Evolutionary conservation across 30 jellyfish, hydroid and myxozoan genomes (phyloP).

Genomic region (Nemopilema nomurai): DNA sequence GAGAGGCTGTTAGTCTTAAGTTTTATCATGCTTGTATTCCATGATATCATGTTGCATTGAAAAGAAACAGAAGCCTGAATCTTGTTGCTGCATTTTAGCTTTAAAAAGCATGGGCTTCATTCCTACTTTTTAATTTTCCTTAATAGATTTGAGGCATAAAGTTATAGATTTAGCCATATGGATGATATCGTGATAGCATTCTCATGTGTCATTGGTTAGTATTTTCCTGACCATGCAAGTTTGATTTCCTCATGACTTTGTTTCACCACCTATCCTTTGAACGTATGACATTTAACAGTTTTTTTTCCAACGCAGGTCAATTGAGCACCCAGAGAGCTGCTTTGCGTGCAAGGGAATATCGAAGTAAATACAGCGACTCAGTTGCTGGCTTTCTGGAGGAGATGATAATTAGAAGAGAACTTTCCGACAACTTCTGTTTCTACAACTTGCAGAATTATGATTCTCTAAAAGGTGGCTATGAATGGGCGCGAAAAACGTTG

Average conservation of each 20-base stretch:
- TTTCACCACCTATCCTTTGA: neutral
- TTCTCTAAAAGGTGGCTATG: slow-evolving; percentile 72
- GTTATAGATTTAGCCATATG: too few species aligned
- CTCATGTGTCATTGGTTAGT: too few species aligned
- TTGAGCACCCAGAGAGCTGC: slow-evolving; percentile 85
- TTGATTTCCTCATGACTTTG: neutral
- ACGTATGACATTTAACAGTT: neutral
- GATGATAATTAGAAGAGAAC: slow-evolving; percentile 74
- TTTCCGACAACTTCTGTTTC: slow-evolving; percentile 77
- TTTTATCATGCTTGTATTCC: too few species aligned
- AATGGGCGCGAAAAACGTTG: slow-evolving; percentile 81
- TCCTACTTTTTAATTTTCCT: too few species aligned
- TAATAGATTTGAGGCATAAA: too few species aligned
- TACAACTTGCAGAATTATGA: slow-evolving; percentile 62
- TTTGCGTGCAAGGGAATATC: slow-evolving; percentile 52
- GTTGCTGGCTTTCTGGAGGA: slow-evolving; percentile 82
- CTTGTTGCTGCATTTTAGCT: too few species aligned
- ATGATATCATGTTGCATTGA: too few species aligned
- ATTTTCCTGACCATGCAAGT: too few species aligned
- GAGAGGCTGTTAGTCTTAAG: too few species aligned
- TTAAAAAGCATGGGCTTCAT: too few species aligned
- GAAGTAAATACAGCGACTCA: slow-evolving; percentile 47
- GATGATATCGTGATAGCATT: too few species aligned
- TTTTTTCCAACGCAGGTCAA: slow-evolving; percentile 41
- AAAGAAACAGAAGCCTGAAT: too few species aligned